A percentile compares a stretch with the other conserved stretches of the same genome.
These are phyloP conservation scores for Orchestia grillus DNA, from an alignment of 1,140 invertebrate species.

Conservation along the genomic window DNA sequence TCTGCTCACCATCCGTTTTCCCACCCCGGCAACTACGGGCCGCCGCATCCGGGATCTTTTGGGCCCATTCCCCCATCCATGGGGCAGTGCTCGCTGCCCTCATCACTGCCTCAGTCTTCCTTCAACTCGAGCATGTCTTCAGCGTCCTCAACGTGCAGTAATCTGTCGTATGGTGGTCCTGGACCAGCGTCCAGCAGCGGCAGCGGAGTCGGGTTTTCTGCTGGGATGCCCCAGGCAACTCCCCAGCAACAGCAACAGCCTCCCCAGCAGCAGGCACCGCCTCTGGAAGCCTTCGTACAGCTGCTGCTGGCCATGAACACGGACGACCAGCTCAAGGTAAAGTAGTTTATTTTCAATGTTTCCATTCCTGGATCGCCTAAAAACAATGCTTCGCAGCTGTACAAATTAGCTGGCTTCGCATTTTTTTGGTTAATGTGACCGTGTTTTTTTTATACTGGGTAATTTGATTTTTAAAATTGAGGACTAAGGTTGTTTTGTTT, in stretches of 20 bases:
- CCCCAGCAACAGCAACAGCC: background rate
- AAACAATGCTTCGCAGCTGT: too few species aligned
- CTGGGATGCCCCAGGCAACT: background rate
- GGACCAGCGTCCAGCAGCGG: background rate
- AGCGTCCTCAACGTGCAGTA: background rate
- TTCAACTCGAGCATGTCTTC: constrained; percentile 26
- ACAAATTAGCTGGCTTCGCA: too few species aligned
- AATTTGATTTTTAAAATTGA: too few species aligned
- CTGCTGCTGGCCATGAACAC: constrained; percentile 68
- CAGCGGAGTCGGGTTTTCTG: background rate
- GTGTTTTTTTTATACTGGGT: too few species aligned
- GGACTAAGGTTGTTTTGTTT: too few species aligned
- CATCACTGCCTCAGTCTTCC: constrained; percentile 32
- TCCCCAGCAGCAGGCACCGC: constrained; percentile 57
- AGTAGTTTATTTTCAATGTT: background rate
- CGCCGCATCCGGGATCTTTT: constrained; percentile 16
- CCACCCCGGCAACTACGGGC: constrained; percentile 22
- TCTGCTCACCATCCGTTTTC: constrained; percentile 24
- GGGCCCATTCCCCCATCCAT: constrained; percentile 1
- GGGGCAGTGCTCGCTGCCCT: constrained; percentile 8
- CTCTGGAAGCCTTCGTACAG: constrained; percentile 68
- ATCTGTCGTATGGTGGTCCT: background rate
- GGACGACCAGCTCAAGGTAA: constrained; percentile 68
- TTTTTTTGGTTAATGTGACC: too few species aligned
- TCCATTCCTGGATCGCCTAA: too few species aligned